These are phyloP conservation scores for Brachionichthys hirsutus DNA, from an alignment of 2,113 vertebrate species.

Conservation along the genomic window DNA sequence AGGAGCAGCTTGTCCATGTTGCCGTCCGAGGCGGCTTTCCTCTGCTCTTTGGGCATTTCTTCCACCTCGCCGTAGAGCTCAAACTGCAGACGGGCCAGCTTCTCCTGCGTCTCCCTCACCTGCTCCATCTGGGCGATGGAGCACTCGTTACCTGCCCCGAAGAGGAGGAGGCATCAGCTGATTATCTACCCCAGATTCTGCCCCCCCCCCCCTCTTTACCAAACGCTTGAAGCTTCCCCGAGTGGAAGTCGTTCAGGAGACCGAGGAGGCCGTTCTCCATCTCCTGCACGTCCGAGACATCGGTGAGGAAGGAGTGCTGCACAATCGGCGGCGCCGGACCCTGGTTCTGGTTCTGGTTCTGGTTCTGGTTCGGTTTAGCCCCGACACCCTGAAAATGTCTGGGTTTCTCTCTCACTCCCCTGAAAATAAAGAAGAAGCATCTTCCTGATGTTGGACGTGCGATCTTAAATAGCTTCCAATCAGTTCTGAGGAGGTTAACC, in stretches of 20 bases:
- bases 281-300: constrained; percentile 96
- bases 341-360: constrained; percentile 78
- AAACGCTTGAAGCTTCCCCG: constrained; percentile 96
- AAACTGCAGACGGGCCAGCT: constrained; percentile 92
- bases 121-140: constrained; percentile 99
- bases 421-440: constrained; percentile 40
- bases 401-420: constrained; percentile 85
- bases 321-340: constrained; percentile 83
- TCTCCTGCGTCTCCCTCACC: constrained; percentile 97
- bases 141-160: constrained; percentile 88
- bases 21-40: constrained; percentile 85
- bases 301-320: constrained; percentile 96
- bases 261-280: constrained; percentile 96
- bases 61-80: constrained; percentile 93
- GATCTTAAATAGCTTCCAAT: neutral
- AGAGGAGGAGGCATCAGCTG: neutral
- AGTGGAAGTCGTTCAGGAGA: constrained; percentile 98
- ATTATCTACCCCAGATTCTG: no score
- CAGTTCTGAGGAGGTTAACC: neutral
- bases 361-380: constrained; percentile 72
- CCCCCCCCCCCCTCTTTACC: constrained; percentile 70
- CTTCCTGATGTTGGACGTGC: no score
- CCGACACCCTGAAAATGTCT: constrained; percentile 67
- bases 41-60: constrained; percentile 90
- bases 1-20: constrained; percentile 94